Evolutionary conservation across 2,797 vertebrate species (phyloP).

Genomic region (Argya squamiceps): DNA sequence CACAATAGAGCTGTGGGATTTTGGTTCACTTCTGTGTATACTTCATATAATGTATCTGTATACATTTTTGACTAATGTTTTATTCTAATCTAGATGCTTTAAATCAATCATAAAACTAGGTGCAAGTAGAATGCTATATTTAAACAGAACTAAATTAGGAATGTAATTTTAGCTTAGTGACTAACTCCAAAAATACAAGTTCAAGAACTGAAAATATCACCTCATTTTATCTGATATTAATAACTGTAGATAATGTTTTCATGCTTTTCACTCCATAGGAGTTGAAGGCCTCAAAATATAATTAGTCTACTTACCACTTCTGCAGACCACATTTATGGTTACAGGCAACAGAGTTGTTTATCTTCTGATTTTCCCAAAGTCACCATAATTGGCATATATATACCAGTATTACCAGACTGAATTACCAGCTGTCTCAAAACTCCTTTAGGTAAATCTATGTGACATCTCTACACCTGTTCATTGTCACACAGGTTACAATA

Average conservation of each 20-base stretch:
- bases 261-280: not conserved
- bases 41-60: not conserved
- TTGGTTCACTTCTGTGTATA: not conserved
- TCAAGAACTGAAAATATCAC: not conserved
- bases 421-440: not conserved
- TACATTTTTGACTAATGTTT: not conserved
- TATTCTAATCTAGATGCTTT: not conserved
- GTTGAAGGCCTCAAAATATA: not conserved
- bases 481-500: not conserved
- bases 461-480: not conserved
- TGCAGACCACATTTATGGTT: not conserved
- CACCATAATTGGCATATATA: not conserved
- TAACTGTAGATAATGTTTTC: not conserved
- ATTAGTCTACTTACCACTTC: not conserved
- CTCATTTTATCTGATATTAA: not conserved
- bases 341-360: not conserved
- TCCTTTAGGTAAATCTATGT: not conserved
- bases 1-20: not conserved
- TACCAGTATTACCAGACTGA: not conserved
- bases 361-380: not conserved
- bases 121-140: not conserved
- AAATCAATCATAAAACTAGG: not conserved
- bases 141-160: not conserved
- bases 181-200: not conserved
- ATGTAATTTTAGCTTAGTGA: not conserved